Base-by-base conservation (phyloP, 2,888 invertebrate genomes). In the Ferrisia virgata region DNA sequence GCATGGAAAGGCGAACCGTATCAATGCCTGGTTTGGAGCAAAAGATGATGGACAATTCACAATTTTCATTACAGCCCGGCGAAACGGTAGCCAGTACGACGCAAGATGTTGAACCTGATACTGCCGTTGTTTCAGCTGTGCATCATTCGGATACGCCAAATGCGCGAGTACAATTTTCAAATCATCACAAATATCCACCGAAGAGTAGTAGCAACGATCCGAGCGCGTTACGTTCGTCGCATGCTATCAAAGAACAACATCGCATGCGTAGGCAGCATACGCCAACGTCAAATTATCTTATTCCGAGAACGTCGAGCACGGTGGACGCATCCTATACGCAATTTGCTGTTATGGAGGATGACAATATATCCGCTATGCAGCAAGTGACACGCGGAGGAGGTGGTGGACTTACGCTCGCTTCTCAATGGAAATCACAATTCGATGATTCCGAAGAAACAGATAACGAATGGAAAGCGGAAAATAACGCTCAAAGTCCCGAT, bases 391-490 rank as follows among this genome's bases (percentile, higher is more conserved):
- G 94, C 88, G 95, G 96, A 18, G 96, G 96, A 0, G 96, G 96
- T 0, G 90, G 90, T 86, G 89, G 89, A 9, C 89, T 97, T 11
- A 98, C 98, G 0, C 90, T 98, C 18, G 97, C 96, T 0, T 97
- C 97, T 22, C 95, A 95, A 87, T 97, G 97, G 96, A 97, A 97
- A 88, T 96, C 96, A 0, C 97, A 97, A 88, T 97, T 97, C 88
- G 97, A 97, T 87, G 97, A 97, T 88, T 96, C 96, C 0, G 97
- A 97, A 86, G 97, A 97, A 87, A 96, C 96, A 79, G 96, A 97
- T 88, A 96, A 96, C 89, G 96, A 96, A 88, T 96, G 96, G 95
- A 96, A 95, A 87, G 95, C 94, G 86, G 96, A 96, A 87, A 92
- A 92, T 86, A 53, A 36, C 22, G 64, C 36, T 25, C 90, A 90